Evolutionary conservation across 1,140 invertebrate species (phyloP).

Genomic region (Drosophila funebris): DNA sequence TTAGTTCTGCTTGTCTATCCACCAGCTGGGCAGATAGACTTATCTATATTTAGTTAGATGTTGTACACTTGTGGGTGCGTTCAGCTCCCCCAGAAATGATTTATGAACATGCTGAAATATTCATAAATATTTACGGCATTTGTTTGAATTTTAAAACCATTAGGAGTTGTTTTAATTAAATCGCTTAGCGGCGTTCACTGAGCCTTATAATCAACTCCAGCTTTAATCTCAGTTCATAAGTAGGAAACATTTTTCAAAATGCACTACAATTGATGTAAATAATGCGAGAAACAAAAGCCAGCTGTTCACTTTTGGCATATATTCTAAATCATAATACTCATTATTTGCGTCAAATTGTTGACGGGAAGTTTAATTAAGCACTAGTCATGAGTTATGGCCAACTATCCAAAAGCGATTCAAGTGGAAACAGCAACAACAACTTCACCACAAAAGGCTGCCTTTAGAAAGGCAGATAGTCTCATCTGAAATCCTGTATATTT

Average conservation of each 20-base stretch:
- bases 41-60: conserved; percentile 17
- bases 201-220: conserved; percentile 30
- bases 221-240: conserved; percentile 9
- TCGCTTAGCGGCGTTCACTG: conserved; percentile 42
- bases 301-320: conserved; percentile 3
- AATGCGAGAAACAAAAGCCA: conserved; percentile 33
- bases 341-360: conserved; percentile 28
- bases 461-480: conserved; percentile 55
- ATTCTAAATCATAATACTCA: conserved; percentile 40
- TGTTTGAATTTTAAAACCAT: conserved; percentile 66
- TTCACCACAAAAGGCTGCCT: conserved; percentile 36
- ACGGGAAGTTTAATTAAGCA: conserved; percentile 64
- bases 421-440: conserved; percentile 37
- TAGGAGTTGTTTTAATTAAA: conserved; percentile 59
- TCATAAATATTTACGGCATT: conserved; percentile 68
- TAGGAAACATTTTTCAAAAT: conserved; percentile 23
- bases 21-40: neutral
- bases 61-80: conserved; percentile 63
- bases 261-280: conserved; percentile 12
- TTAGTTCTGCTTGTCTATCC: conserved; percentile 44
- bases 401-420: conserved; percentile 24
- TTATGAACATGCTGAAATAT: conserved; percentile 58
- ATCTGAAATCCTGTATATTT: conserved; percentile 56
- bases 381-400: conserved; percentile 67
- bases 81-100: conserved; percentile 52